Base-by-base conservation (phyloP, 2,888 invertebrate genomes). In the Leucophenga montana region DNA sequence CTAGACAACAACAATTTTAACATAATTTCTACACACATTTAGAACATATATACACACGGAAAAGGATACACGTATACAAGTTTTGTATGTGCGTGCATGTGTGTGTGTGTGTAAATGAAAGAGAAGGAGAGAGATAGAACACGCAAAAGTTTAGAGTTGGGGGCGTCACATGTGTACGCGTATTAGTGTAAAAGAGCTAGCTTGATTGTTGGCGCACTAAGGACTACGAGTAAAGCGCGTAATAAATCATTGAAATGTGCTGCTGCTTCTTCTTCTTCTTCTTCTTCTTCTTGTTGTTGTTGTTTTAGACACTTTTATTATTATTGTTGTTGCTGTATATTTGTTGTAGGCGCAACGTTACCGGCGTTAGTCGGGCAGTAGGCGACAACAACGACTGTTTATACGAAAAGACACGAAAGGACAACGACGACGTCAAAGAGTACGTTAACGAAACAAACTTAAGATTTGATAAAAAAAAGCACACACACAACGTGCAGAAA, bases 1-100 rank as follows among this genome's bases (percentile, higher is more conserved):
- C 39, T 39, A 39, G 39, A 59, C 56, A 48, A 59, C 64, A 64
- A 64, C 14, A 56, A 70, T 57, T 72, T 18, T 18, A 50, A 18
- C 50, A 50, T 50, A 50, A 50, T 50, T 50, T 50, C 50, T 27
- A 22, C 27, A 57, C 78, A 78, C 77, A 78, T 77, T 78, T 77
- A 71, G 66, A 73, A 39, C 3, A 33, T 33, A 33, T 33, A 39
- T 39, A 39, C 39, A 44, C n/a, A 39, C 39, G 39, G 20, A 27
- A 22, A 27, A 27, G n/a, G 59, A 57, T 57, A 57, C 5, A 57
- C 44, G 53, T 46, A 48, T 50, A 46, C 50, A 50, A 61, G 62
- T n/a, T n/a, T n/a, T n/a, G n/a, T n/a, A n/a, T n/a, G n/a, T n/a
- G n/a, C 64, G n/a, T 53, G 27, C n/a, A 14, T 31, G 44, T 64